Evolutionary conservation across 2,888 invertebrate species (phyloP), one percentile per base, ranked within the genome.

Genomic region (Pilophorus perplexus): DNA sequence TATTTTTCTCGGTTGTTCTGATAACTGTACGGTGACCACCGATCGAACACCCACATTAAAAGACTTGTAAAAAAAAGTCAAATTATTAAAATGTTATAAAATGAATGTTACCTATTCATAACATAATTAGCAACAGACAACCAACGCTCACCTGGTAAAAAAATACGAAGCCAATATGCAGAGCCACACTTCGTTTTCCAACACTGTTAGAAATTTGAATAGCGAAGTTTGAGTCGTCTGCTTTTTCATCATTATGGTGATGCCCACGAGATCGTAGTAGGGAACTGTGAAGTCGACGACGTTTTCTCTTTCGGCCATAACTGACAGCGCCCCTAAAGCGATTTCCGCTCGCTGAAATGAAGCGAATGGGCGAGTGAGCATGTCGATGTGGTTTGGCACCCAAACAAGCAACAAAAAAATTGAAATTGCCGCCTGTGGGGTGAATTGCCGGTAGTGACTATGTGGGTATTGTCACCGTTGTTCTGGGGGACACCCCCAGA

Each of bases 211-310:
- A 78, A 98, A 98, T 80, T 96, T 96, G 78, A 97, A 97, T 25
- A 98, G 81, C 0, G 95, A 94, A 4, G 96, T 94, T 23, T 90
- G 88, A 0, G 90, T 87, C 73, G 87, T 87, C 0, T 93, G 91
- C 72, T 92, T 85, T 75, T 88, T 89, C 93, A 97, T 96, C 76
- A 98, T 83, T 71, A 99, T 97, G 0, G 95, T 93, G 60, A 96
- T 92, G 0, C 98, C 98, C 0, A 98, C 97, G 71, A 97, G 82
- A 79, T 99, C 98, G 78, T 98, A 98, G 77, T 94, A 98, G 0
- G 98, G 97, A 0, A 98, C 94, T 0, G 98, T 98, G 76, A 97
- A 98, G 78, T 98, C 98, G 1, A 98, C 93, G 0, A 96, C 94
- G 74, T 92, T 93, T 78, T 96, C 96, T 37, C 98, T 80, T 75